phyloP scores from a whole-genome alignment of 1,140 invertebrate species.

The Drosophila nannoptera region DNA sequence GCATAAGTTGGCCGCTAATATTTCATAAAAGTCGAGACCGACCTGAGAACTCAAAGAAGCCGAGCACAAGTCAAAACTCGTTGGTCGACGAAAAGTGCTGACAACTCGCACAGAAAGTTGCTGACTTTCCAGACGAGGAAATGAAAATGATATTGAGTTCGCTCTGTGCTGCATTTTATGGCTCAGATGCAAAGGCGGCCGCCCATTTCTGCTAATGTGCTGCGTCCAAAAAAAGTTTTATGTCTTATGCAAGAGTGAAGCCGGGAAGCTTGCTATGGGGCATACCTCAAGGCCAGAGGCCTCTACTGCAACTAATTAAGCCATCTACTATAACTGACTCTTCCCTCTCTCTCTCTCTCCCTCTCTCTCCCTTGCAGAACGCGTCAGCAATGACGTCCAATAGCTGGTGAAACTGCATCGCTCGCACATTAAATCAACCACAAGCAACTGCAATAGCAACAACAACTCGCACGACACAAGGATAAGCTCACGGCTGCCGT shows the following conservation, averaged over 20 bases:
- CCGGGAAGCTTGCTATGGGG: background rate
- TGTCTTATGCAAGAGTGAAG: constrained; percentile 35
- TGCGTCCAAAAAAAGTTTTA: constrained; percentile 25
- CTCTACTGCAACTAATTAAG: too few relatives aligned
- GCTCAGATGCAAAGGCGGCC: constrained; percentile 20
- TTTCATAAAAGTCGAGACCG: constrained; percentile 44
- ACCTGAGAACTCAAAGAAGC: background rate
- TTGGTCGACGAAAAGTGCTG: constrained; percentile 46
- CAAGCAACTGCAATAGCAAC: constrained; percentile 30
- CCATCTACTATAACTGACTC: too few relatives aligned
- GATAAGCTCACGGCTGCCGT: constrained; percentile 5
- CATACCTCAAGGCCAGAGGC: too few relatives aligned
- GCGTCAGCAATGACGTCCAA: constrained; percentile 28
- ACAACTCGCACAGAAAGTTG: constrained; percentile 49
- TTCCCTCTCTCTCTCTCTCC: background rate
- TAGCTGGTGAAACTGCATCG: constrained; percentile 35
- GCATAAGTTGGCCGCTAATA: constrained; percentile 52
- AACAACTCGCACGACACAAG: constrained; percentile 2
- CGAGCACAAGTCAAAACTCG: constrained; percentile 40
- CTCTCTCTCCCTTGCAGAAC: constrained; percentile 10
- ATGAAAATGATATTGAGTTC: constrained; percentile 39
- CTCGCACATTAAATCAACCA: constrained; percentile 22
- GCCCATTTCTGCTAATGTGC: constrained; percentile 20
- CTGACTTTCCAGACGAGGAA: constrained; percentile 48
- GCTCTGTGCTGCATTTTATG: constrained; percentile 36